A percentile compares a stretch with the other conserved stretches of the same genome.
Evolutionary conservation across 53 echinoderm and acorn worm species (phyloP).

Genomic region (Paracentrotus lividus): DNA sequence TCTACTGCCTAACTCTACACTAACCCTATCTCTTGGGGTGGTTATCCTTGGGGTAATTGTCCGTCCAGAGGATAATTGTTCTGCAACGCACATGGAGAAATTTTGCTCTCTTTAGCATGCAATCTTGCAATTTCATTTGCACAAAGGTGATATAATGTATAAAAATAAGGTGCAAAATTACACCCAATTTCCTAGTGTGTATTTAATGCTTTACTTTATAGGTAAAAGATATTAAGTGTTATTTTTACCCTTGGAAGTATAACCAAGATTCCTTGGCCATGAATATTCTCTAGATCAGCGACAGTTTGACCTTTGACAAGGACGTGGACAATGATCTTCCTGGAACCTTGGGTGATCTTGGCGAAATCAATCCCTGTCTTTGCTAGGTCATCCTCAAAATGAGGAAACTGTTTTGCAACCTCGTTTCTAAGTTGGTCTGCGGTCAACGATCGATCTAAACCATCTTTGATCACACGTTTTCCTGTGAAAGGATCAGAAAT

Average conservation of each 20-base stretch:
- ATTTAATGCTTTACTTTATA: no score
- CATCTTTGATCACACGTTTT: background rate
- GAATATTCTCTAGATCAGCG: background rate
- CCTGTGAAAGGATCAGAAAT: background rate
- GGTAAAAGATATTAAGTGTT: no score
- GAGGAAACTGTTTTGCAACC: background rate
- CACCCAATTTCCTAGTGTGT: no score
- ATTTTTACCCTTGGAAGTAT: constrained; percentile 46
- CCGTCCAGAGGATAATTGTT: no score
- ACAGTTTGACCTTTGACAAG: background rate
- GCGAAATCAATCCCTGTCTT: background rate
- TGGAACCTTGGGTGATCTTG: constrained; percentile 1
- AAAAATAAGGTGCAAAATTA: no score
- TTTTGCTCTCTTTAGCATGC: no score
- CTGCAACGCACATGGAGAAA: no score
- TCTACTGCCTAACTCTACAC: no score
- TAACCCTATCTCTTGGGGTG: no score
- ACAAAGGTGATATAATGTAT: no score
- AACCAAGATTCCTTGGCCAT: constrained; percentile 23
- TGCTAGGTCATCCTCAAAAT: background rate
- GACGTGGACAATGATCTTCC: background rate
- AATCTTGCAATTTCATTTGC: no score
- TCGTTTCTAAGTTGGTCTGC: background rate
- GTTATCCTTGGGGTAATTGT: no score
- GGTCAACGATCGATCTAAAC: constrained; percentile 17